Evolutionary conservation across 2,888 invertebrate genomes (phyloP), one percentile per base, ranked within the genome.

Genomic region (Camptogramma bilineatum): DNA sequence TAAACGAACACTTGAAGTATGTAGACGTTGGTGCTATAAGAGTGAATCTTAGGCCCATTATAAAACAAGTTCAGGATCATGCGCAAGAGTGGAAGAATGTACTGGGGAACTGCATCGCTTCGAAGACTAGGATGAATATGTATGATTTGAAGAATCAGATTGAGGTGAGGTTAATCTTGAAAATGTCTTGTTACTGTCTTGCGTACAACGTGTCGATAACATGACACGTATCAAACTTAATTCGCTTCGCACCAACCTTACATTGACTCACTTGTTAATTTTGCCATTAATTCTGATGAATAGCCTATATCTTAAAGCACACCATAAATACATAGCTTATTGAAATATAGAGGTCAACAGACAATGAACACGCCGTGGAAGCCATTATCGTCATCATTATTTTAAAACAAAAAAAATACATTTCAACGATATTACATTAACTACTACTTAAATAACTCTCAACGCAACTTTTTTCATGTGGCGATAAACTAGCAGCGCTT

Each of bases 81-180:
- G 96, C 97, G 7, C 91, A 93, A 44, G 96, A 97, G 74, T 98
- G 98, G 98, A 96, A 96, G 75, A 93, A 94, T 59, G 94, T 94
- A 39, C 87, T 98, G 10, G 98, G 97, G 0, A 88, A 94, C 54
- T 94, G 95, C 68, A 90, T 98, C 9, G 93, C 96, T 0, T 88
- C 93, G 0, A 94, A 95, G 64, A 97, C 97, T 0, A 94, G 94
- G 64, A 88, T 94, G 71, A 94, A 94, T 73, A 97, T 98, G 95
- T 88, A 93, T 48, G 93, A 94, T 50, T 93, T 98, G 79, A 95
- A 95, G 76, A 94, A 94, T 66, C 94, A 94, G 73, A 95, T 98
- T 56, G 95, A 96, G 81, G 96, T 96, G 82, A 89, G 91, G 13
- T 39, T 13, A 13, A 3, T 34, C 13, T 13, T 39, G 13, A 13